A percentile compares a stretch with the other conserved stretches of the same genome.
These are phyloP conservation scores for Brachyistius frenatus DNA, from an alignment of 2,113 vertebrate genomes.

Conservation along the genomic window DNA sequence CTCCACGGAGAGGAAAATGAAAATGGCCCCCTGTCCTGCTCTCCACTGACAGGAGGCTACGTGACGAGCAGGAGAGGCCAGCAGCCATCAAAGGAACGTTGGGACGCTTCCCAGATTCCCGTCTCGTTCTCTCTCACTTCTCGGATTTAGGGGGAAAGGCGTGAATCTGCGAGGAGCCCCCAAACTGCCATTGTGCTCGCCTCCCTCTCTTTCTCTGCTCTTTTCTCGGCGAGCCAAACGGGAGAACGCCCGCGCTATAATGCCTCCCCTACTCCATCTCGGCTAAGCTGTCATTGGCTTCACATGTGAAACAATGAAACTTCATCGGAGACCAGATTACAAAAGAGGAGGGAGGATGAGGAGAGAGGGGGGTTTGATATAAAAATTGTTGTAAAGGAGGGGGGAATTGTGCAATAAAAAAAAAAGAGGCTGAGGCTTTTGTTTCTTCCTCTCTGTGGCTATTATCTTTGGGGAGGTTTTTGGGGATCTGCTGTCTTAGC, in stretches of 20 bases:
- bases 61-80: slow-evolving; percentile 55
- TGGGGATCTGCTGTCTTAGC: slow-evolving; percentile 86
- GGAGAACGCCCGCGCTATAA: slow-evolving; percentile 82
- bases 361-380: slow-evolving; percentile 51
- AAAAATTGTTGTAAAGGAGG: slow-evolving; percentile 53
- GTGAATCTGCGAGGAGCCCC: slow-evolving; percentile 67
- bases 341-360: slow-evolving; percentile 57
- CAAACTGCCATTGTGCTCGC: slow-evolving; percentile 74
- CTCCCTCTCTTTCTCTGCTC: slow-evolving; percentile 67
- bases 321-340: slow-evolving; percentile 91
- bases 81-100: slow-evolving; percentile 72
- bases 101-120: slow-evolving; percentile 76
- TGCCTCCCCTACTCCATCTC: slow-evolving; percentile 80
- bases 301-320: slow-evolving; percentile 89
- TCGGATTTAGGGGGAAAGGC: slow-evolving; percentile 68
- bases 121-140: slow-evolving; percentile 74
- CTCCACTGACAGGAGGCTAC: slow-evolving; percentile 45
- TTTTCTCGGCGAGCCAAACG: slow-evolving; percentile 77
- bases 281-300: slow-evolving; percentile 88
- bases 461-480: slow-evolving; percentile 84
- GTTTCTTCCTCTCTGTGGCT: slow-evolving; percentile 79
- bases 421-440: slow-evolving; percentile 75
- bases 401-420: slow-evolving; percentile 68
- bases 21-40: slow-evolving; percentile 37
- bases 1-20: slow-evolving; percentile 28